Percentiles rank a stretch among this genome's conserved stretches.
Evolutionary conservation across 2,888 invertebrate genomes (phyloP).

Genomic region (Macaria liturata): DNA sequence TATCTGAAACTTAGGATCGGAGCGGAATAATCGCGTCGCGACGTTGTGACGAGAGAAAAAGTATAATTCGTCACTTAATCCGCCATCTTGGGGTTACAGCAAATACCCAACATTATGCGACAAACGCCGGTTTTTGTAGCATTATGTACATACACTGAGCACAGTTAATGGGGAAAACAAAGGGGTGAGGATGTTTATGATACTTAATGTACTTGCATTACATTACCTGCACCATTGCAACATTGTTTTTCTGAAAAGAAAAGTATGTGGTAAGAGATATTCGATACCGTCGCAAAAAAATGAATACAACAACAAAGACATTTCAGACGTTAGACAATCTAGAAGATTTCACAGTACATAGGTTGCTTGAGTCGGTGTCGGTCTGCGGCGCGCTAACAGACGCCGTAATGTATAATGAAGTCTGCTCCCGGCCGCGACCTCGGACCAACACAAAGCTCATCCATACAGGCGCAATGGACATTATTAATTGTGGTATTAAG

Average conservation of each 20-base stretch:
- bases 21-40: slow-evolving; percentile 69
- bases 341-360: slow-evolving; percentile 56
- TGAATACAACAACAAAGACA: slow-evolving; percentile 43
- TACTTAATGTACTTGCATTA: too few species aligned
- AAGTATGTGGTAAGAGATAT: too few species aligned
- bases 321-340: slow-evolving; percentile 45
- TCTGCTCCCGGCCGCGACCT: slow-evolving; percentile 35
- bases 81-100: slow-evolving; percentile 50
- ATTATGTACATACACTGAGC: slow-evolving; percentile 26
- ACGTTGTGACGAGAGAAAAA: slow-evolving; percentile 70
- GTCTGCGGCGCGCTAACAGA: slow-evolving; percentile 44
- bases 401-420: slow-evolving; percentile 59
- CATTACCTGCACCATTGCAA: too few species aligned
- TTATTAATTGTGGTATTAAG: too few species aligned
- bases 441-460: too few species aligned
- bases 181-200: not conserved
- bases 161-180: slow-evolving; percentile 10
- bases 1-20: slow-evolving; percentile 76
- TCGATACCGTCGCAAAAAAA: slow-evolving; percentile 13
- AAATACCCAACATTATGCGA: slow-evolving; percentile 72
- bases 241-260: too few species aligned
- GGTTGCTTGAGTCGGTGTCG: slow-evolving; percentile 50
- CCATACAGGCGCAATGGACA: too few species aligned
- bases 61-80: slow-evolving; percentile 80
- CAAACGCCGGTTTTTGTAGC: slow-evolving; percentile 48